Percentiles rank a stretch among this genome's conserved stretches.
Evolutionary conservation across 2,888 invertebrate genomes (phyloP).

Genomic region (Dasypogon diadema): DNA sequence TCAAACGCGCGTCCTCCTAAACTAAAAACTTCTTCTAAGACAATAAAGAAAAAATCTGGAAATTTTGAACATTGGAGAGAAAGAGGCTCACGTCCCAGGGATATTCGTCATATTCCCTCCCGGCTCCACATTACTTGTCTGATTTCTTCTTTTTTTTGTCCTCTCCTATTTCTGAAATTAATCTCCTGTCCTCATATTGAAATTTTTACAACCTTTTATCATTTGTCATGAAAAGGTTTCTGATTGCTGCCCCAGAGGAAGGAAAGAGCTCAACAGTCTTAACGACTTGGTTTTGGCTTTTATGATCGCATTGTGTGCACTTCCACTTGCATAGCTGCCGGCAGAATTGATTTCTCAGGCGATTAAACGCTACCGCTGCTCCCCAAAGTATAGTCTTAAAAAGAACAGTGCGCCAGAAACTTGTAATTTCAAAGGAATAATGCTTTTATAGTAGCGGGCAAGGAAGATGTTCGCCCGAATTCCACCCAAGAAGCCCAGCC

Average conservation of each 20-base stretch:
- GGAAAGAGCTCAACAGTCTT: not conserved
- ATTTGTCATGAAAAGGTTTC: not conserved
- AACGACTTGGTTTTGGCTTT: not conserved
- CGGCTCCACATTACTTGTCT: not conserved
- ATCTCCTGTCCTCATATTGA: not conserved
- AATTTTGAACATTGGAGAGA: not conserved
- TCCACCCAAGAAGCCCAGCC: not conserved
- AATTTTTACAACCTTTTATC: conserved; percentile 3
- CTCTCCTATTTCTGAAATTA: not conserved
- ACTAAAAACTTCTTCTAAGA: not conserved
- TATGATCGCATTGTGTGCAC: conserved; percentile 2
- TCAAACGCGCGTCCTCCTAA: conserved; percentile 9
- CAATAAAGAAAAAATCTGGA: not conserved
- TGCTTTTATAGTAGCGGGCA: not conserved
- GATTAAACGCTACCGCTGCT: not conserved
- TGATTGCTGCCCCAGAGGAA: not conserved
- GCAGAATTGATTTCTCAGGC: conserved; percentile 26
- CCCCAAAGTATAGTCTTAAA: not conserved
- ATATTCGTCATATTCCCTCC: conserved; percentile 31
- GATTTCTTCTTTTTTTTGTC: too few species aligned
- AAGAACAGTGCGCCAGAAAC: not conserved
- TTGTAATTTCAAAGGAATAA: not conserved
- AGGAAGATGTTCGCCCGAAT: not conserved
- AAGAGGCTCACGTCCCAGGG: conserved; percentile 2
- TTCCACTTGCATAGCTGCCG: not conserved